Conservation (phyloP, 2,888 invertebrate species). For the Phaonia tiefii region DNA sequence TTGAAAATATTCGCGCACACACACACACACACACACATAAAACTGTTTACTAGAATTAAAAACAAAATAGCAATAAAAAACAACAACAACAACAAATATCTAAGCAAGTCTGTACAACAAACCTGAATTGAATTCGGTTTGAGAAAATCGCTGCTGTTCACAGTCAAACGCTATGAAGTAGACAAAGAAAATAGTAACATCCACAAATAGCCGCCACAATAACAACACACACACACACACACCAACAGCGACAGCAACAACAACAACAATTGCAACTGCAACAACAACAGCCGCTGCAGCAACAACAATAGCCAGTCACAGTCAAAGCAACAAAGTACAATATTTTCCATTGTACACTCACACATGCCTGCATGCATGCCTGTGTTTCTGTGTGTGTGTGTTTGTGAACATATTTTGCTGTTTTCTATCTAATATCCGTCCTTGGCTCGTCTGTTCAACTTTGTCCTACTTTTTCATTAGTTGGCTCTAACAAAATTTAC, state of each 20-base stretch:
- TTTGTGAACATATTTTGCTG: conserved; percentile 65
- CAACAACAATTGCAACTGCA: conserved; percentile 40
- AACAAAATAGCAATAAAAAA: not conserved
- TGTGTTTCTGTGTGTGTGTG: not conserved
- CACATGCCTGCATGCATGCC: conserved; percentile 9
- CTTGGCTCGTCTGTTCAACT: conserved; percentile 82
- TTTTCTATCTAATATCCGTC: conserved; percentile 80
- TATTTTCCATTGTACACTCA: conserved; percentile 33
- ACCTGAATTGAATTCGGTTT: conserved; percentile 18
- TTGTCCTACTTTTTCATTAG: conserved; percentile 81
- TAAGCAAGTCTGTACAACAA: no score
- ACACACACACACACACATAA: not conserved
- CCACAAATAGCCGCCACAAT: conserved; percentile 42
- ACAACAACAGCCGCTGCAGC: conserved; percentile 48
- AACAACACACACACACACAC: conserved; percentile 45
- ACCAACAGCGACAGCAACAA: conserved; percentile 54
- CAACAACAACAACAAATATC: no score
- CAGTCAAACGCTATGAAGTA: conserved; percentile 9
- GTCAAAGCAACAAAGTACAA: conserved; percentile 48
- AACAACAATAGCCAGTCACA: conserved; percentile 31
- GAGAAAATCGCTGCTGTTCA: not conserved
- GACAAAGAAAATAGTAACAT: conserved; percentile 39
- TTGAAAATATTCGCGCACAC: conserved; percentile 35
- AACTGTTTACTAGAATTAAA: conserved; percentile 18
- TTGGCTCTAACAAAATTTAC: conserved; percentile 73